Evolutionary conservation across 1,140 invertebrate species (phyloP), one percentile per base, ranked within the genome.

Genomic region (Drosophila ficusphila): DNA sequence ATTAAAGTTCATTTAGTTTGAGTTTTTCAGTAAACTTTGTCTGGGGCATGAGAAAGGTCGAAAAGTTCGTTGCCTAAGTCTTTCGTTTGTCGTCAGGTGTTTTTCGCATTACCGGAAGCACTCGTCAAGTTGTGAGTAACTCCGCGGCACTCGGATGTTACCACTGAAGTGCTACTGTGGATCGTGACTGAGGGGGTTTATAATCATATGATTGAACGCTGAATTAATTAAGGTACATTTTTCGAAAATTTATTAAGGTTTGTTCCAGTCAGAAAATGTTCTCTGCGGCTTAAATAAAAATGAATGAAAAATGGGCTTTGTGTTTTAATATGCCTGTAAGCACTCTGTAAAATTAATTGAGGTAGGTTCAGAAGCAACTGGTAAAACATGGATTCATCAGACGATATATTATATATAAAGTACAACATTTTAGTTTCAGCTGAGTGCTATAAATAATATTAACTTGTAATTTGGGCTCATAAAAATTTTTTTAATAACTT

Each of bases 51-150:
- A 42, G 57, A 86, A 64, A 85, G 76, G 81, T 81, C 76, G 65
- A 44, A 49, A 16, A 88, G 82, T 86, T 86, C 57, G 82, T 68
- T 88, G 77, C 74, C 56, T 77, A 88, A 86, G 74, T 86, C 82
- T 82, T 86, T 86, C 68, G 82, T 70, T 77, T 75, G 53, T 44
- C 12, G 44, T 49, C 33, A 51, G 47, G 39, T 48, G 48, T 42
- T 65, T 31, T 54, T 60, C 54, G 58, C 72, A 58, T 64, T 62
- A 44, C 77, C 81, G 81, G 82, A 86, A 88, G 77, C 74, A 39
- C 33, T 54, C 23, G 56, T 29, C 29, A 25, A 12, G n/a, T 25
- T 44, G 65, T 67, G 62, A 67, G 60, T 65, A 65, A 67, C 27
- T 52, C 48, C 57, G 23, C 42, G 58, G 60, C 29, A 65, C 9